Conservation (phyloP, 2,113 vertebrate species). For the Ginglymostoma cirratum region DNA sequence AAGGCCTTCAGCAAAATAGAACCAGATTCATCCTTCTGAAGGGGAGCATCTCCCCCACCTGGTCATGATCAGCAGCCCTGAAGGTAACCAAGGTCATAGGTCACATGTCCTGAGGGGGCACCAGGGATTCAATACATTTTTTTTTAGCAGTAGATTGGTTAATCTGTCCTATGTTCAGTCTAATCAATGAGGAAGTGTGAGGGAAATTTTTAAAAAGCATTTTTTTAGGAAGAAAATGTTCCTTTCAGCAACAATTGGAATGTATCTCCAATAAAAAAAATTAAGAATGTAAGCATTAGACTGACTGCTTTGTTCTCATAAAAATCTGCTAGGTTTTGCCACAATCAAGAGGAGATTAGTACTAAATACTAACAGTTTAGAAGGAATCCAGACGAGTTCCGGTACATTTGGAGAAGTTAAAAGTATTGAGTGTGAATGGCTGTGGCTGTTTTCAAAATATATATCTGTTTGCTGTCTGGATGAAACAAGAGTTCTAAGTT, state of each 20-base stretch:
- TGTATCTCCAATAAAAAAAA: neutral
- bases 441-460: neutral
- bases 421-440: too few relatives aligned
- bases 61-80: neutral
- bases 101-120: constrained; percentile 3
- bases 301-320: neutral
- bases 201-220: neutral
- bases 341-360: neutral
- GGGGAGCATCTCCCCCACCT: constrained; percentile 26
- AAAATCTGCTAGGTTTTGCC: neutral
- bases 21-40: neutral
- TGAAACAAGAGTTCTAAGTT: neutral
- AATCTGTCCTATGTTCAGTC: neutral
- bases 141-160: too few relatives aligned
- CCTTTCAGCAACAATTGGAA: neutral
- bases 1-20: constrained; percentile 6
- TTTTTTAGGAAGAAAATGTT: neutral
- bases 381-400: neutral
- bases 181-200: neutral
- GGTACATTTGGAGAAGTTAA: neutral
- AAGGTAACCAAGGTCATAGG: neutral
- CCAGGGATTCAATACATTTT: neutral
- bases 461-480: neutral
- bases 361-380: neutral
- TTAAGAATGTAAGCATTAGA: neutral